phyloP scores from a whole-genome alignment of 1,140 invertebrate species.

The Psix sp. region DNA sequence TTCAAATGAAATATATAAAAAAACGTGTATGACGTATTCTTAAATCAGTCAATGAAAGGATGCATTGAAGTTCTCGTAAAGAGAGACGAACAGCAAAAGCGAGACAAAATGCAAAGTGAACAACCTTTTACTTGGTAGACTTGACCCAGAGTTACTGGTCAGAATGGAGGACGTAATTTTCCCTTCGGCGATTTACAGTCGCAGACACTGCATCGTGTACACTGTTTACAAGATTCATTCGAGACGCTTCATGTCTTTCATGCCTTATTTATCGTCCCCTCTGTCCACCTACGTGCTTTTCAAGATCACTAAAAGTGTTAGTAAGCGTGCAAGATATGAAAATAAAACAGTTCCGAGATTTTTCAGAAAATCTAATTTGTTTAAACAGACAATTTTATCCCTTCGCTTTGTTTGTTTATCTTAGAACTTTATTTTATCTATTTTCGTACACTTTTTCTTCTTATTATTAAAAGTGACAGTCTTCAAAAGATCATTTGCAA shows the following conservation, averaged over 20 bases:
- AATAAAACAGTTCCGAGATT: too few species aligned
- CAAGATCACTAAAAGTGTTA: too few species aligned
- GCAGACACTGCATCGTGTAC: conserved; percentile 38
- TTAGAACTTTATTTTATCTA: too few species aligned
- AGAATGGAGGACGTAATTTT: conserved; percentile 62
- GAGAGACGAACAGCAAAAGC: conserved; percentile 43
- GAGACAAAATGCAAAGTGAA: conserved; percentile 54
- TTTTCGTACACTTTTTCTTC: background rate
- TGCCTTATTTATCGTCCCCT: too few species aligned
- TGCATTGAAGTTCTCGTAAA: background rate
- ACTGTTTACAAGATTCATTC: conserved; percentile 57
- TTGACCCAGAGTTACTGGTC: conserved; percentile 64
- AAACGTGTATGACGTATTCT: conserved; percentile 12
- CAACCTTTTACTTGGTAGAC: conserved; percentile 60
- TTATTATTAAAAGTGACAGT: conserved; percentile 38
- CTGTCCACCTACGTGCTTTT: too few species aligned
- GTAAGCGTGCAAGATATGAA: too few species aligned
- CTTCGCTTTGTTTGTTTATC: too few species aligned
- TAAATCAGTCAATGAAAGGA: conserved; percentile 43
- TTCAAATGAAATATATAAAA: conserved; percentile 39
- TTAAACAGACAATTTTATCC: too few species aligned
- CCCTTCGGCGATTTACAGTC: conserved; percentile 51
- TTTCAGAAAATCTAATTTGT: background rate
- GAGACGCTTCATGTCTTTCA: conserved; percentile 58
- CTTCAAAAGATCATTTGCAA: too few species aligned